Evolutionary conservation across 2,113 vertebrate genomes (phyloP).

Genomic region (Nycticryphes semicollaris): DNA sequence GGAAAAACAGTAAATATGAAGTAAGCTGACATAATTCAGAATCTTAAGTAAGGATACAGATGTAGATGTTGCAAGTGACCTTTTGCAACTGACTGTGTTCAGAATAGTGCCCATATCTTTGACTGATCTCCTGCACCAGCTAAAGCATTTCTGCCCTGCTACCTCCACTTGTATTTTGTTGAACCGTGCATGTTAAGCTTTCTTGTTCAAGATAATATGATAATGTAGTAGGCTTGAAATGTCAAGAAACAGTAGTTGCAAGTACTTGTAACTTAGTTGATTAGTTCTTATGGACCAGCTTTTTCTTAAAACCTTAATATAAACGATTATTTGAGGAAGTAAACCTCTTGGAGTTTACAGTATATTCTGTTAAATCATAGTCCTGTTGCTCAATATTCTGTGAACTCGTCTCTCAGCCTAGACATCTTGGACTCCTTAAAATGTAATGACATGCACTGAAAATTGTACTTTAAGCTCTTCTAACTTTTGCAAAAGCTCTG

Average conservation of each 20-base stretch:
- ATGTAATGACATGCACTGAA: neutral
- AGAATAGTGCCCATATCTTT: neutral
- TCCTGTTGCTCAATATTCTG: neutral
- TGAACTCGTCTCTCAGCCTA: neutral
- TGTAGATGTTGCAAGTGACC: neutral
- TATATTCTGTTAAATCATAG: neutral
- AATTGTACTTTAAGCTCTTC: neutral
- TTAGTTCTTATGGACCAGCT: neutral
- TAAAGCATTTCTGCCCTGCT: constrained; percentile 44
- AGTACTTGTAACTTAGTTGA: neutral
- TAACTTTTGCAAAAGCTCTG: neutral
- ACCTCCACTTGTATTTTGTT: neutral
- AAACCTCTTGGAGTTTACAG: neutral
- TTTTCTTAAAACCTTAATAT: neutral
- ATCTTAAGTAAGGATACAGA: neutral
- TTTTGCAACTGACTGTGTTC: neutral
- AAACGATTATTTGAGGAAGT: neutral
- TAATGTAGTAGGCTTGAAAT: neutral
- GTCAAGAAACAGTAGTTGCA: neutral
- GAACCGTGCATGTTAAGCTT: constrained; percentile 31
- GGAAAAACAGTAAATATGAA: neutral
- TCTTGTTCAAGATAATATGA: neutral
- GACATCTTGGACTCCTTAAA: neutral
- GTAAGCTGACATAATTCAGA: neutral
- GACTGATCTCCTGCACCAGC: constrained; percentile 8